Percentiles rank a stretch among this genome's conserved stretches.
Conservation (phyloP, 2,888 invertebrate species). For the Trachelus iudaicus region DNA sequence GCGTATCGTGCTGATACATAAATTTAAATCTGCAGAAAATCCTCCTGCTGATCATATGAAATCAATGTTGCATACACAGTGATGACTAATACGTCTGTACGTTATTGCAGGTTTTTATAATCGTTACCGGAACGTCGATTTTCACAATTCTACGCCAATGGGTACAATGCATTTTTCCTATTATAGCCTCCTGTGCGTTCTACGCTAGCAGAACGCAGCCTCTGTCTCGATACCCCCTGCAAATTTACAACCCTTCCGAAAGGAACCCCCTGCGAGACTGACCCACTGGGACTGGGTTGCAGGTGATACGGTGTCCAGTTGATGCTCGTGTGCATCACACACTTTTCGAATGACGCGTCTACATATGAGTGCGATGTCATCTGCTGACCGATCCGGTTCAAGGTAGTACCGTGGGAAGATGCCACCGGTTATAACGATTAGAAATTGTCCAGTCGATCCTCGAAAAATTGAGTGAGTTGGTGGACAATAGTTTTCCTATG, state of each 20-base stretch:
- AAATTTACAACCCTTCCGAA: slow-evolving; percentile 31
- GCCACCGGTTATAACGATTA: slow-evolving; percentile 32
- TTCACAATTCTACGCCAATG: background rate
- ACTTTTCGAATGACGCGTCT: slow-evolving; percentile 39
- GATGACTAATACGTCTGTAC: background rate
- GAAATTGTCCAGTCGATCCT: slow-evolving; percentile 16
- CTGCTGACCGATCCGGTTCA: slow-evolving; percentile 56
- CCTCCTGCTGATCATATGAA: background rate
- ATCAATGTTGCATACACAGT: background rate
- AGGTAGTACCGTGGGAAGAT: slow-evolving; percentile 61
- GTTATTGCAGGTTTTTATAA: background rate
- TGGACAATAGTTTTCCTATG: background rate
- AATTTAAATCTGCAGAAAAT: background rate
- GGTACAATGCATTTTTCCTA: background rate
- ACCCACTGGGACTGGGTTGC: slow-evolving; percentile 39
- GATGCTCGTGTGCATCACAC: slow-evolving; percentile 15
- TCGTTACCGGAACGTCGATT: slow-evolving; percentile 15
- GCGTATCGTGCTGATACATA: background rate
- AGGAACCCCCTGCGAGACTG: slow-evolving; percentile 41
- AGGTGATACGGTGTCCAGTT: slow-evolving; percentile 41
- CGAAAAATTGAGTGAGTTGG: background rate
- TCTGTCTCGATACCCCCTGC: background rate
- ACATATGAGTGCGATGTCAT: slow-evolving; percentile 43
- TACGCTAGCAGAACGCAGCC: background rate
- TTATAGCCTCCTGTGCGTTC: background rate